These are phyloP conservation scores for Vespertilio murinus DNA, from an alignment of 2,797 vertebrate species.

Conservation along the genomic window DNA sequence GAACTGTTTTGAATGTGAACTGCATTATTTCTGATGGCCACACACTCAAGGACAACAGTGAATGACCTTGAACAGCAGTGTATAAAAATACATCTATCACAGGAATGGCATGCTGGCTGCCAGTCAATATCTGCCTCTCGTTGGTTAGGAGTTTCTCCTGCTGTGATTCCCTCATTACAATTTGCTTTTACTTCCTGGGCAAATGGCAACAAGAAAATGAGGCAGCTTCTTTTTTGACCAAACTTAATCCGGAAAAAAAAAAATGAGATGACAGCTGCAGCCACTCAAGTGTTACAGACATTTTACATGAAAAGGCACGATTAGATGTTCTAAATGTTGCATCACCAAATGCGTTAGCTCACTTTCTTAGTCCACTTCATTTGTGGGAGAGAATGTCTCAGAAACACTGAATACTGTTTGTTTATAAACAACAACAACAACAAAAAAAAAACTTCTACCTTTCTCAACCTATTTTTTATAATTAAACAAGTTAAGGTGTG, in stretches of 20 bases:
- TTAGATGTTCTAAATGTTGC: constrained; percentile 31
- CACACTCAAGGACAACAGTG: constrained; percentile 66
- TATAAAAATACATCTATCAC: constrained; percentile 84
- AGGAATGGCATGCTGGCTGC: constrained; percentile 79
- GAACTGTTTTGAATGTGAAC: constrained; percentile 47
- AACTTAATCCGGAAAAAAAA: constrained; percentile 82
- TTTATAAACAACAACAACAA: no score
- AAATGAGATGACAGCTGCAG: constrained; percentile 84
- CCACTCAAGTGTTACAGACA: constrained; percentile 76
- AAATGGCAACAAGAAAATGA: constrained; percentile 86
- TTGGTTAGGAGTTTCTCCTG: constrained; percentile 82
- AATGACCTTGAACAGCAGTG: constrained; percentile 81
- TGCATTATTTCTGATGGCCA: constrained; percentile 61
- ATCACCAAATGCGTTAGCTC: background rate
- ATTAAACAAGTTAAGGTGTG: background rate
- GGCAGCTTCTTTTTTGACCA: constrained; percentile 78
- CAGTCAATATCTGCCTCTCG: constrained; percentile 83
- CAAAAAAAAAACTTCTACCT: background rate
- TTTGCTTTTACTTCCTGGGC: constrained; percentile 86
- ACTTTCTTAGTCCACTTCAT: background rate
- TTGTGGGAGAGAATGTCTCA: background rate
- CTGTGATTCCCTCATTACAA: constrained; percentile 84
- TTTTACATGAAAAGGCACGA: constrained; percentile 44
- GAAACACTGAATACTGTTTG: background rate
- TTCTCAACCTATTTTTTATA: background rate